Evolutionary conservation across 1,140 invertebrate species (phyloP).

Genomic region (Acromyrmex heyeri): DNA sequence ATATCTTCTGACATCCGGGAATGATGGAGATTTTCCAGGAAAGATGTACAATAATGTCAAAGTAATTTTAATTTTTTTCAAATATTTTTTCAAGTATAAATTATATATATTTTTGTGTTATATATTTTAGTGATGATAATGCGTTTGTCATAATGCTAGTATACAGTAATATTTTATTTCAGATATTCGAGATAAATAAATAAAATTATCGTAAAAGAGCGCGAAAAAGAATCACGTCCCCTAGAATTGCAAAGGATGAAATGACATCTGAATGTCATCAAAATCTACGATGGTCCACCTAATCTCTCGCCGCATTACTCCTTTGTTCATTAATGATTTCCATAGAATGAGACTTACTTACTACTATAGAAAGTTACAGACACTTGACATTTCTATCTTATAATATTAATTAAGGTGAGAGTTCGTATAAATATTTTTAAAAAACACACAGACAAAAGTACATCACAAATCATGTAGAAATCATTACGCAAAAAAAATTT

Average conservation of each 20-base stretch:
- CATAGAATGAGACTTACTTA: background rate
- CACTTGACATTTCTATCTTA: slow-evolving; percentile 26
- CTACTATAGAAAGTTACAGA: slow-evolving; percentile 49
- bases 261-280: background rate
- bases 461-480: background rate
- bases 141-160: background rate
- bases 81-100: too few relatives aligned
- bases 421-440: slow-evolving; percentile 25
- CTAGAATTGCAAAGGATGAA: background rate
- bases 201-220: background rate
- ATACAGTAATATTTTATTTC: background rate
- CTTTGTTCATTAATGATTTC: slow-evolving; percentile 35
- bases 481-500: background rate
- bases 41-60: background rate
- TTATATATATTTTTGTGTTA: background rate
- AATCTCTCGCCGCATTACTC: slow-evolving; percentile 38
- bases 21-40: background rate
- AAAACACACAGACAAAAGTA: slow-evolving; percentile 6
- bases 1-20: background rate
- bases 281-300: background rate
- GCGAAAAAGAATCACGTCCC: background rate
- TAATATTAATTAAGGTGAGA: slow-evolving; percentile 50
- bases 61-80: background rate
- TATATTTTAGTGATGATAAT: background rate
- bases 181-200: background rate